Evolutionary conservation across 2,888 invertebrate species (phyloP), one percentile per base, ranked within the genome.

Genomic region (Athripsodes cinereus): DNA sequence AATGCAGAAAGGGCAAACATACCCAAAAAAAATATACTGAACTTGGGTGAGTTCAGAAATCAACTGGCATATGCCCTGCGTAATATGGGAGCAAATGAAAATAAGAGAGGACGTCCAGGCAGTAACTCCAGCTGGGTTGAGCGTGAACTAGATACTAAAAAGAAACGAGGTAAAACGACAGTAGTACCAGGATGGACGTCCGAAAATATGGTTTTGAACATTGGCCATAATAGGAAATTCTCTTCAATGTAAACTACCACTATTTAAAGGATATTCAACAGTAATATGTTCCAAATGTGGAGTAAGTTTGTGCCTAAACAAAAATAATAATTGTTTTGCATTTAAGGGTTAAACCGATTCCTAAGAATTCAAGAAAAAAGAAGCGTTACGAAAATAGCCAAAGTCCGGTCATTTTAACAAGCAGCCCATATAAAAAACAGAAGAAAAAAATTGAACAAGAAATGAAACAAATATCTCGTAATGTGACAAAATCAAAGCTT

Each of bases 241-340:
- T 67, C 68, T 68, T 64, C 65, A 66, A 66, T 68, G 68, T 66
- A 69, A 70, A 69, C 68, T 47, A 65, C 68, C 67, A 44, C 67
- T 70, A 68, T 68, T 68, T 58, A 69, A 68, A 67, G 68, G 68
- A 54, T 68, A 69, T 68, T 68, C 68, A 62, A 69, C 69, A 68
- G 68, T 68, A 55, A 66, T 66, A 40, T 69, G 67, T 65, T 66
- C 1, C 65, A 69, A 68, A 68, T 68, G 69, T 68, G 62, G 66
- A 8, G 66, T 69, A 20, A 67, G 68, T 67, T 67, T 67, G 59
- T 58, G 60, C 50, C 52, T 58, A 20, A 60, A 58, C 47, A 59
- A 59, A 57, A 60, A 60, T 48, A 57, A 53, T 44, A 56, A 50
- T 46, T 60, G 44, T 53, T 50, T 50, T n/a, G n/a, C n/a, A n/a